These are phyloP conservation scores for Heteromormyrus szaboi DNA, from an alignment of 2,797 vertebrate species.

Conservation along the genomic window DNA sequence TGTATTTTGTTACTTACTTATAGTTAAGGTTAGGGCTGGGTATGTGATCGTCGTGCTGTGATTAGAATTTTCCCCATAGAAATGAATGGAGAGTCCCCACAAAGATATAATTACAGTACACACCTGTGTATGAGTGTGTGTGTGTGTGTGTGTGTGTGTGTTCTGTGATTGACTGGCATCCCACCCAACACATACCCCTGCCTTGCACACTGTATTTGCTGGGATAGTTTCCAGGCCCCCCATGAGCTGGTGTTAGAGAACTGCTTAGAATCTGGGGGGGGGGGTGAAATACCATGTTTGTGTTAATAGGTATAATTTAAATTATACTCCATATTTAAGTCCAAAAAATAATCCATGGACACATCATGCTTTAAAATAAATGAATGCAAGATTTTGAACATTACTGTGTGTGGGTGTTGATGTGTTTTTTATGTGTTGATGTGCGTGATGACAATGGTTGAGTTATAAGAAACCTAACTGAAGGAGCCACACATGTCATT, in stretches of 20 bases:
- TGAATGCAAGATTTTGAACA: not conserved
- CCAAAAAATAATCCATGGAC: not conserved
- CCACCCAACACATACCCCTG: not conserved
- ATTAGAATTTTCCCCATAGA: not conserved
- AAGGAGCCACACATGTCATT: not conserved
- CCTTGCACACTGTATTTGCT: not conserved
- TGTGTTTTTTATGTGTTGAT: not conserved
- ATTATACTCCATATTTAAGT: not conserved
- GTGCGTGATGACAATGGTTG: not conserved
- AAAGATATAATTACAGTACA: not conserved
- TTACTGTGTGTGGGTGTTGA: not conserved
- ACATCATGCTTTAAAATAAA: not conserved
- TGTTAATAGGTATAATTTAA: not conserved
- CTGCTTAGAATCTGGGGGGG: not conserved
- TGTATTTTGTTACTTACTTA: not conserved
- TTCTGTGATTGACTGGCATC: not conserved
- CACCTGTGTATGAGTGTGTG: not conserved
- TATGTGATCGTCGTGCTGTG: not conserved
- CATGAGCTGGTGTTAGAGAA: not conserved
- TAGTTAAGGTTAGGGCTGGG: not conserved
- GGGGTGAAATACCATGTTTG: not conserved
- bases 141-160: too few relatives aligned
- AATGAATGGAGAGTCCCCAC: not conserved
- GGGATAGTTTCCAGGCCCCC: not conserved
- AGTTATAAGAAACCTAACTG: not conserved